Base-by-base conservation (phyloP, 2,888 invertebrate species). In the Belgica antarctica region DNA sequence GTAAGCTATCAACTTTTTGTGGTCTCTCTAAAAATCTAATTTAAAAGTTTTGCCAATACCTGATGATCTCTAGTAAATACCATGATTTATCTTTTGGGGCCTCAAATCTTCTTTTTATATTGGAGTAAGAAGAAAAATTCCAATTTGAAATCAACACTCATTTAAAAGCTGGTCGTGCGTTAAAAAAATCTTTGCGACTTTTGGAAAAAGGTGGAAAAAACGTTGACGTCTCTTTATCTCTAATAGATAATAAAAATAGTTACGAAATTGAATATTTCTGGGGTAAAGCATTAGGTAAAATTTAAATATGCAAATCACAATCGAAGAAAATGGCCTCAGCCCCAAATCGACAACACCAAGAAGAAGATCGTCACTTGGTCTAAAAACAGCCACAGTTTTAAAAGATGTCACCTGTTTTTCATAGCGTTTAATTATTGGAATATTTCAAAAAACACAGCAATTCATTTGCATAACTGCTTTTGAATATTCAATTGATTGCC, bases 401-500 rank as follows among this genome's bases (percentile, higher is more conserved):
- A 31, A 62, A 70, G 70, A 70, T 70, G 70, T 70, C 70, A 70
- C 70, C 70, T 70, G 70, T 70, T 70, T 68, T 68, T 70, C 61
- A 70, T 46, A 59, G 25, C 57, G 57, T 57, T 69, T 59, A 69
- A 70, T 70, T 61, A 70, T 61, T 61, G 36, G 41, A 70, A 70
- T 70, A 68, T 69, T 69, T 69, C 36, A 15, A 52, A 70, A 41
- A 61, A 31, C 34, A 57, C 28, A 61, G 17, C 4, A 2, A 15
- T 7, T 25, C 19, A 62, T 70, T 70, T 70, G 70, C 70, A 70
- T 70, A 41, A 59, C 36, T 17, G 7, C 27, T 57, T 15, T 27
- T 70, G 70, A 61, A 70, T 70, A 70, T 61, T 61, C 70, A 70
- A 70, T 57, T 68, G 31, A 65, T 47, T 65, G 27, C 47, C 27